These are phyloP conservation scores for Terrapene triunguis DNA, from an alignment of 2,113 vertebrate species.

Conservation along the genomic window DNA sequence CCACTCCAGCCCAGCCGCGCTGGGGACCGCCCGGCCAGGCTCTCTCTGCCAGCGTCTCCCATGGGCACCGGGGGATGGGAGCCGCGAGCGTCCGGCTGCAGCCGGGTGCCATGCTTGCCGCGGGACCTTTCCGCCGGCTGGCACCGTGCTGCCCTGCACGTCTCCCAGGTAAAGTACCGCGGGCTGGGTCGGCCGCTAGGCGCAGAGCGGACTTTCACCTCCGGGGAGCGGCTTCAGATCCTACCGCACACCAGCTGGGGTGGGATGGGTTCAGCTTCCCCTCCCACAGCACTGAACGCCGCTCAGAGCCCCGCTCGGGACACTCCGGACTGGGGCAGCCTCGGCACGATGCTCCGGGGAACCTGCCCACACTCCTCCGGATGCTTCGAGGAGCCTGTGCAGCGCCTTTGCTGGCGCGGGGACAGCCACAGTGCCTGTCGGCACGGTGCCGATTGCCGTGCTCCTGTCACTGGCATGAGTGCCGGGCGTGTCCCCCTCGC, in stretches of 20 bases:
- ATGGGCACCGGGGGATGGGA: too few species aligned
- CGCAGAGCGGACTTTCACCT: background rate
- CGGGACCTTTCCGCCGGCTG: background rate
- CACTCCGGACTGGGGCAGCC: fast-evolving
- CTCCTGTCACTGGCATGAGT: background rate
- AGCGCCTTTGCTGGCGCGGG: background rate
- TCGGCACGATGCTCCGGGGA: fast-evolving
- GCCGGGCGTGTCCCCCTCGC: background rate
- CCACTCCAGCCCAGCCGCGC: too few species aligned
- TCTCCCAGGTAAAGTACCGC: background rate
- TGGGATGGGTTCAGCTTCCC: too few species aligned
- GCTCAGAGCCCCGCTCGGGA: too few species aligned
- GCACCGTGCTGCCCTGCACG: background rate
- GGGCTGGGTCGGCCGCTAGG: background rate
- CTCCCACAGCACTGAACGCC: too few species aligned
- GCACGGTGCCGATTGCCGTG: background rate
- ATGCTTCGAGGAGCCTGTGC: background rate
- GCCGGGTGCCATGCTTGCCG: too few species aligned
- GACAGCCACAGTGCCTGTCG: too few species aligned
- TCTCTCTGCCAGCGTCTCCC: too few species aligned
- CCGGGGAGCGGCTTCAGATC: background rate
- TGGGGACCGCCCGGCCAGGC: too few species aligned
- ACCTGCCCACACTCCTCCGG: background rate
- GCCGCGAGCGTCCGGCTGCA: too few species aligned
- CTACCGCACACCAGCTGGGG: too few species aligned